phyloP scores from a whole-genome alignment of 64 coral and sea anemone genomes.

The Montipora efflorescens region DNA sequence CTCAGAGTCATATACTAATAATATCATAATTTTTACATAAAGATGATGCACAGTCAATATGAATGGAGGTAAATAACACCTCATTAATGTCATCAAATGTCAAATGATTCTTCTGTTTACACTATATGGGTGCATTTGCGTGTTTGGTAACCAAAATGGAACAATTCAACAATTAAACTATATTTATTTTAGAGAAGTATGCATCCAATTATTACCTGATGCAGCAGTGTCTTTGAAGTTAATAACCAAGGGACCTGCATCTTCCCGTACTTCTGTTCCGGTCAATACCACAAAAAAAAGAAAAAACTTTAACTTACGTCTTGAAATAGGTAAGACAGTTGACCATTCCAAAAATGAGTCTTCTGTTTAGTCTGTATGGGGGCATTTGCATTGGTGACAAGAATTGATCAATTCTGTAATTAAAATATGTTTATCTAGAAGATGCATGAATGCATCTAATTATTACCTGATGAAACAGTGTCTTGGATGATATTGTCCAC shows the following conservation, averaged over 20 bases:
- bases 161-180: background rate
- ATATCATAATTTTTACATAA: background rate
- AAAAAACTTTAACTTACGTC: background rate
- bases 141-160: too few species aligned
- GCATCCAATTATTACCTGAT: background rate
- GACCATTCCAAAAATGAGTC: background rate
- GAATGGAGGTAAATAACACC: background rate
- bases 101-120: background rate
- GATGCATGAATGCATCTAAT: background rate
- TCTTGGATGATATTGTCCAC: background rate
- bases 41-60: background rate
- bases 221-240: background rate
- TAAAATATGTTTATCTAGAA: background rate
- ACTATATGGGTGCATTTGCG: too few species aligned
- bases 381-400: background rate
- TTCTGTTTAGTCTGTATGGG: background rate
- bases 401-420: background rate
- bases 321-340: background rate
- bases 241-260: background rate
- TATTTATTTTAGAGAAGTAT: background rate
- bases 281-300: background rate
- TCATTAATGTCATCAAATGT: background rate
- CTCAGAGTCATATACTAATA: background rate
- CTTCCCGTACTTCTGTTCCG: too few species aligned
- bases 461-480: background rate